These are phyloP conservation scores for Strix occidentalis DNA, from an alignment of 2,797 vertebrate genomes.

Conservation along the genomic window DNA sequence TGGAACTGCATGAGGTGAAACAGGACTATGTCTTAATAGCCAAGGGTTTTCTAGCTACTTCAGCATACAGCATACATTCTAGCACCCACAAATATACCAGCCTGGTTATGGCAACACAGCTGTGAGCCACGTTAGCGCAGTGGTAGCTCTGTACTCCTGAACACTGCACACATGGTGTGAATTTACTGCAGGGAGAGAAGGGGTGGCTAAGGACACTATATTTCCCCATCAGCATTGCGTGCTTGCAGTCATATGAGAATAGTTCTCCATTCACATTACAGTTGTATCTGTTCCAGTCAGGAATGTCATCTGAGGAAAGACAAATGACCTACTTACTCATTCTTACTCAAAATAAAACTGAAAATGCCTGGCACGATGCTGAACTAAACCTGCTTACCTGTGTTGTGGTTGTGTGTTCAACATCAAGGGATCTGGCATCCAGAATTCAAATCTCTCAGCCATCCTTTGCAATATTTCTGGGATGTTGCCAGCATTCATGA, in stretches of 20 bases:
- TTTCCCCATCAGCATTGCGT: constrained; percentile 11
- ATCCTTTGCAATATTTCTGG: background rate
- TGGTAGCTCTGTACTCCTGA: background rate
- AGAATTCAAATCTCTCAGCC: background rate
- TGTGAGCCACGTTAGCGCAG: rapidly evolving
- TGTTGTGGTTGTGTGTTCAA: background rate
- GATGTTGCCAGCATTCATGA: background rate
- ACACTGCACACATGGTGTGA: rapidly evolving
- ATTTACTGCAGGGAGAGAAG: background rate
- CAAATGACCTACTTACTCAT: constrained; percentile 27
- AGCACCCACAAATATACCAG: background rate
- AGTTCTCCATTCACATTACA: constrained; percentile 5
- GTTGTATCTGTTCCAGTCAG: constrained; percentile 7
- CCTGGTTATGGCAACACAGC: background rate
- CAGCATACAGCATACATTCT: rapidly evolving
- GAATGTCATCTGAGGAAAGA: constrained; percentile 41
- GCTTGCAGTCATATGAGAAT: constrained; percentile 20
- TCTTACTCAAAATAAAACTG: background rate
- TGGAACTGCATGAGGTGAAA: background rate
- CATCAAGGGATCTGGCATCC: background rate
- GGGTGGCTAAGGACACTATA: constrained; percentile 39
- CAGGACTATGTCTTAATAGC: background rate
- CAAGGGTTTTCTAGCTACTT: background rate
- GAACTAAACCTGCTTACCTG: background rate
- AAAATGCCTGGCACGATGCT: background rate